Conservation (phyloP, 2,113 vertebrate genomes). For the Pithys albifrons region DNA sequence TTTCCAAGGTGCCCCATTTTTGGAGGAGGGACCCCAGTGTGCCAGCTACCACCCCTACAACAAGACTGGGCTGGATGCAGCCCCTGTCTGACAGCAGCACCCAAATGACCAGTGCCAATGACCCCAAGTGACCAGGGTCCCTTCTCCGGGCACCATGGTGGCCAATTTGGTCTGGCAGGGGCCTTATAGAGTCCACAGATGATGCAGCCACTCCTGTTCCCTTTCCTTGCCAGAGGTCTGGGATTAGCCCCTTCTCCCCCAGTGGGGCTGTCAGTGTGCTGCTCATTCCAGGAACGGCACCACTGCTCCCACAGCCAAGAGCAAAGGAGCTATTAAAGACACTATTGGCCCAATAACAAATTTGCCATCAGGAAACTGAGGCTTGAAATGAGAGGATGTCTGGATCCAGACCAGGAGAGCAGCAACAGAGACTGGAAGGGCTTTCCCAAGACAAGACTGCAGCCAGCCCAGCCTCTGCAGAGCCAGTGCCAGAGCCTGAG, state of each 20-base stretch:
- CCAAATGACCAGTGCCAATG: not conserved
- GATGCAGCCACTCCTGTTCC: not conserved
- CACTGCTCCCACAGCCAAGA: fast-evolving
- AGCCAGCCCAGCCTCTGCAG: not conserved
- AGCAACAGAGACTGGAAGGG: not conserved
- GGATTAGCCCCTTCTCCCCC: not conserved
- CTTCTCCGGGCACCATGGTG: not conserved
- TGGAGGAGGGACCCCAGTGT: not conserved
- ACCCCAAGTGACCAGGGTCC: not conserved
- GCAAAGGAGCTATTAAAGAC: not conserved
- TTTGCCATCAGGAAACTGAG: not conserved
- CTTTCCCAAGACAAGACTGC: not conserved
- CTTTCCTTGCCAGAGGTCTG: not conserved
- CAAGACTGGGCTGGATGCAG: not conserved
- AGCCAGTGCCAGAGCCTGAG: fast-evolving
- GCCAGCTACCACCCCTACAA: fast-evolving
- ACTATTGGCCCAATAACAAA: not conserved
- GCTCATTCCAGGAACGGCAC: not conserved
- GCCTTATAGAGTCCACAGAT: not conserved
- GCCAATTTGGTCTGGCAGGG: not conserved
- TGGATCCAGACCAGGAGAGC: not conserved
- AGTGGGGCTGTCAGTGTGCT: not conserved
- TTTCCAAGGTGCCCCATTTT: not conserved
- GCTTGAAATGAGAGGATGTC: not conserved
- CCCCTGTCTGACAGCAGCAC: not conserved